Conservation (phyloP, 2,113 vertebrate genomes). For the mouse (Mus musculus) region DNA sequence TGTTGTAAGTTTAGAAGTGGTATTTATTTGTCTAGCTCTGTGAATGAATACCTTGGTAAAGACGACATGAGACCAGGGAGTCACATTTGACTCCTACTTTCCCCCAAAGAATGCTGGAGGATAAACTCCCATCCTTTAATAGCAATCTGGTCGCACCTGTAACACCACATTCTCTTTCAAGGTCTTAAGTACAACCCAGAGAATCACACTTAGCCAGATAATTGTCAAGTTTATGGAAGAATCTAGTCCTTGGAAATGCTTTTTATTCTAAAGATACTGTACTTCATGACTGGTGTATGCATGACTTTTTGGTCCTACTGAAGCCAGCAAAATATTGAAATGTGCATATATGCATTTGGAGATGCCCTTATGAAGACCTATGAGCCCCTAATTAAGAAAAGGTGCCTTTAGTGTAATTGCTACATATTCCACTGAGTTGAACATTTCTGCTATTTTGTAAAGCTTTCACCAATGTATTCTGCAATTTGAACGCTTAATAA, state of each 20-base stretch:
- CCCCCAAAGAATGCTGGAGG: neutral
- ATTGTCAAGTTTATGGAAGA: neutral
- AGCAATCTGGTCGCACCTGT: neutral
- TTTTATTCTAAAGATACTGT: neutral
- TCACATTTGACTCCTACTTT: slow-evolving; percentile 19
- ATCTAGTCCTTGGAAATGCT: neutral
- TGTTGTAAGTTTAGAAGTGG: neutral
- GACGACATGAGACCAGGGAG: neutral
- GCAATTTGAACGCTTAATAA: neutral
- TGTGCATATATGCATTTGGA: neutral
- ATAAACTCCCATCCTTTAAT: neutral
- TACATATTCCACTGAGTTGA: neutral
- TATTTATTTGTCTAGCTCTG: neutral
- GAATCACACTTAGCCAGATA: neutral
- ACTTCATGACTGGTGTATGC: neutral
- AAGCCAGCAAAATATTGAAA: neutral
- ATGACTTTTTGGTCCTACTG: neutral
- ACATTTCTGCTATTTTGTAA: neutral
- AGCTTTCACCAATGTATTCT: neutral
- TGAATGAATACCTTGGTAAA: neutral
- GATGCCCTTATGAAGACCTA: neutral
- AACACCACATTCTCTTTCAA: neutral
- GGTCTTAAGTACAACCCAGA: neutral
- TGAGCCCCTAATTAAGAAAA: neutral
- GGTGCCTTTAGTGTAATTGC: neutral